phyloP scores from a whole-genome alignment of 92 coral and sea anemone species.

The Epizoanthus scotinus region DNA sequence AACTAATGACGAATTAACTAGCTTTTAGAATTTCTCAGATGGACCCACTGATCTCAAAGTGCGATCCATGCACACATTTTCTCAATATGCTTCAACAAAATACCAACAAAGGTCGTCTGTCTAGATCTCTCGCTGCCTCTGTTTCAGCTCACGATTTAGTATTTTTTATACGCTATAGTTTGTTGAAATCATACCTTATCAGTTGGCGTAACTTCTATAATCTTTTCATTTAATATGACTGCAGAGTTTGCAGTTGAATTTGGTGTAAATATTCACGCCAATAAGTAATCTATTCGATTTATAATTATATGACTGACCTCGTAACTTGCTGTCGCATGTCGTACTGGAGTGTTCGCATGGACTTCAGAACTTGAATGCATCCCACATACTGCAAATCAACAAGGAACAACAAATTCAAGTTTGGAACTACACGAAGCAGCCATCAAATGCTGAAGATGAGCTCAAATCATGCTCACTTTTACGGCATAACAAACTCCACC shows the following conservation, averaged over 20 bases:
- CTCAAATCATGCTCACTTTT: slow-evolving; percentile 54
- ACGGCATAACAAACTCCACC: slow-evolving; percentile 99
- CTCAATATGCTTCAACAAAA: too few species aligned
- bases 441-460: neutral
- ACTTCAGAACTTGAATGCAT: slow-evolving; percentile 88
- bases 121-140: too few species aligned
- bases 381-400: slow-evolving; percentile 80
- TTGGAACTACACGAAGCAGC: neutral
- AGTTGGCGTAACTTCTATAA: too few species aligned
- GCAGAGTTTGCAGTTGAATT: neutral
- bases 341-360: slow-evolving; percentile 96
- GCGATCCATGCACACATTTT: too few species aligned
- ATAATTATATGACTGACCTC: slow-evolving; percentile 55
- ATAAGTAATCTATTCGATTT: neutral
- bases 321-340: slow-evolving; percentile 96
- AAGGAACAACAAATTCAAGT: neutral
- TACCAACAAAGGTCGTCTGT: too few species aligned
- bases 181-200: too few species aligned
- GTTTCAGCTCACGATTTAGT: too few species aligned
- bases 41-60: too few species aligned
- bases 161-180: too few species aligned
- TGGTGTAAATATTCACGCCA: neutral
- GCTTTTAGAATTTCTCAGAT: neutral
- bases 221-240: neutral
- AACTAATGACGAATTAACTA: neutral